phyloP scores from a whole-genome alignment of 2,797 vertebrate species.

The Acomys russatus region DNA sequence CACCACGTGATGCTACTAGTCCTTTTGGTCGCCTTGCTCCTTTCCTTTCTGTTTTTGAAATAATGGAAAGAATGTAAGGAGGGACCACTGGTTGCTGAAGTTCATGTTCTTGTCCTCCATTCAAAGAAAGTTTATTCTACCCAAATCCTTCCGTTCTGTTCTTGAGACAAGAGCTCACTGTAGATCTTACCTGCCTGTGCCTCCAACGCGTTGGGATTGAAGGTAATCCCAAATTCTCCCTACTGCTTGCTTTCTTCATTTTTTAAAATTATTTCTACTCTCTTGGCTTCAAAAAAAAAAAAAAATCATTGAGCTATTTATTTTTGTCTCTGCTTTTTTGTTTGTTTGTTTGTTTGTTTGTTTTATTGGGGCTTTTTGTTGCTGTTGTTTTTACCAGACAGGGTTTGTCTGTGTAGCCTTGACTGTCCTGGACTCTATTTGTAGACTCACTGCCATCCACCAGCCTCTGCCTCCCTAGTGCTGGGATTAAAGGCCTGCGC shows the following conservation, averaged over 20 bases:
- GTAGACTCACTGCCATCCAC: too few relatives aligned
- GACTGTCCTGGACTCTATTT: too few relatives aligned
- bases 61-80: not conserved
- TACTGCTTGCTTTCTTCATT: not conserved
- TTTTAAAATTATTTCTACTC: not conserved
- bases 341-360: too few relatives aligned
- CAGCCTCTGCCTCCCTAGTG: too few relatives aligned
- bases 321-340: not conserved
- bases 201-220: not conserved
- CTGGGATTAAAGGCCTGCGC: too few relatives aligned
- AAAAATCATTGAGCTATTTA: not conserved
- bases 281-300: not conserved
- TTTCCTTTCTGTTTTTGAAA: not conserved
- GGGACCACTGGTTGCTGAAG: not conserved
- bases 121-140: slow-evolving; percentile 19
- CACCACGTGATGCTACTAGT: not conserved
- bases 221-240: not conserved
- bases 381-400: too few relatives aligned
- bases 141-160: not conserved
- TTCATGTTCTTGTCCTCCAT: not conserved
- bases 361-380: too few relatives aligned
- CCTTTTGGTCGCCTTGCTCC: not conserved
- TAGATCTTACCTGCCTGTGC: not conserved
- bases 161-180: not conserved
- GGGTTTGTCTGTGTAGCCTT: too few relatives aligned